Evolutionary conservation across 2,113 vertebrate genomes (phyloP), one percentile per base, ranked within the genome.

Genomic region (Podarcis raffonei): DNA sequence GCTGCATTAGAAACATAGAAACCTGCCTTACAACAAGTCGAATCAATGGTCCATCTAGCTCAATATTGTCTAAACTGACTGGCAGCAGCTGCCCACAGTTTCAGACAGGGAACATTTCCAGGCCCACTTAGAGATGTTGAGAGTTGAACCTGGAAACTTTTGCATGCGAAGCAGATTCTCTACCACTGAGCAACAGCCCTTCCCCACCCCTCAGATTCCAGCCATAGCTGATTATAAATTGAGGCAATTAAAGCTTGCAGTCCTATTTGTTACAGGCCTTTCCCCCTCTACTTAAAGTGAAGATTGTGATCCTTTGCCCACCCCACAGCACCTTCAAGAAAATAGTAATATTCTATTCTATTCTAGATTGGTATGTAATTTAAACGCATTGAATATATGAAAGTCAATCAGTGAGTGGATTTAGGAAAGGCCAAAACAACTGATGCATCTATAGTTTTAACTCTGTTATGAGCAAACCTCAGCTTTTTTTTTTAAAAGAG

Each of bases 391-490:
- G 30, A 72, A 72, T 71, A 53, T 53, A 53, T 53, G 48, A 53
- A 53, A 53, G 48, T 74, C 35, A 81, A 42, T 87, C 69, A 62
- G 65, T 74, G 69, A 74, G 6, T 42, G 18, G 27, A 37, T 86
- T 89, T 72, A 91, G 74, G 84, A 76, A 69, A 74, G 48, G 37
- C 3, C 6, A 2, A 71, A 89, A 9, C 2, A n/a, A 94, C 71
- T 0, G 81, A 71, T 78, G 72, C 20, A 71, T 53, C 85, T 85
- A 37, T 0, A 0, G 78, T 91, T 81, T 78, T 69, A 89, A 53
- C 35, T 71, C 84, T 15, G 30, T 89, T 88, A 32, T 0, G 37
- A 68, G 32, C 91, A 66, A 84, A 86, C 6, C 25, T 92, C 85
- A 48, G 35, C 62, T 37, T 71, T 83, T 76, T 88, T 65, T 35